Percentiles rank a stretch among this genome's conserved stretches.
phyloP scores from a whole-genome alignment of 2,888 invertebrate genomes.

The Amblyjoppa fuscipennis region DNA sequence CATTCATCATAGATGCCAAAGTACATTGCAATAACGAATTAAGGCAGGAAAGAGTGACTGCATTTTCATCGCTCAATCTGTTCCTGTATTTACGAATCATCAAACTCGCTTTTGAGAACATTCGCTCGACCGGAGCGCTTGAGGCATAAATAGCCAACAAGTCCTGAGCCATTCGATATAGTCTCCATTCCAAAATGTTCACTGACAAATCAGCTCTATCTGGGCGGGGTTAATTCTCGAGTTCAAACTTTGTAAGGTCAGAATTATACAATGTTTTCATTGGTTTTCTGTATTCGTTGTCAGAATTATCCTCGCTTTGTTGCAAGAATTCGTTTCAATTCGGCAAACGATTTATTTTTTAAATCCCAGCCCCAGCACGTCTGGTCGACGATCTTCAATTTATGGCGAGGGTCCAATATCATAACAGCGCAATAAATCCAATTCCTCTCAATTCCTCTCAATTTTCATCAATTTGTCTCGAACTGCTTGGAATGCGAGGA shows the following conservation, averaged over 20 bases:
- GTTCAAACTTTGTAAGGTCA: not conserved
- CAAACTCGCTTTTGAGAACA: conserved; percentile 38
- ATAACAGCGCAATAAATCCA: conserved; percentile 69
- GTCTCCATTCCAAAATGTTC: conserved; percentile 35
- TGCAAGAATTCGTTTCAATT: conserved; percentile 41
- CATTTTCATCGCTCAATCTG: conserved; percentile 43
- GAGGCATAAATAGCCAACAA: not conserved
- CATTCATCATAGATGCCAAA: conserved; percentile 17
- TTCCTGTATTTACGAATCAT: conserved; percentile 40
- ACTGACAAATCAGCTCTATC: conserved; percentile 22
- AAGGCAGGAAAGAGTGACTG: conserved; percentile 26
- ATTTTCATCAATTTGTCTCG: conserved; percentile 40
- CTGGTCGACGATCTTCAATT: conserved; percentile 64
- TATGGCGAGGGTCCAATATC: conserved; percentile 70
- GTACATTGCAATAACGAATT: conserved; percentile 41
- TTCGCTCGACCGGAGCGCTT: conserved; percentile 30
- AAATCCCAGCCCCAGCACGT: conserved; percentile 63
- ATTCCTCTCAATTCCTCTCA: conserved; percentile 48
- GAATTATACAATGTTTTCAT: conserved; percentile 10
- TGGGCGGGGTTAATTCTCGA: conserved; percentile 32
- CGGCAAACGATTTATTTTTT: conserved; percentile 25
- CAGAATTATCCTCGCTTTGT: not conserved
- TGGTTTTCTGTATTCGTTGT: conserved; percentile 18
- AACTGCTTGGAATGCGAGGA: conserved; percentile 51
- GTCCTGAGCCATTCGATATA: conserved; percentile 39